phyloP scores from a whole-genome alignment of 2,113 vertebrate genomes.

The Cnemophilus loriae region DNA sequence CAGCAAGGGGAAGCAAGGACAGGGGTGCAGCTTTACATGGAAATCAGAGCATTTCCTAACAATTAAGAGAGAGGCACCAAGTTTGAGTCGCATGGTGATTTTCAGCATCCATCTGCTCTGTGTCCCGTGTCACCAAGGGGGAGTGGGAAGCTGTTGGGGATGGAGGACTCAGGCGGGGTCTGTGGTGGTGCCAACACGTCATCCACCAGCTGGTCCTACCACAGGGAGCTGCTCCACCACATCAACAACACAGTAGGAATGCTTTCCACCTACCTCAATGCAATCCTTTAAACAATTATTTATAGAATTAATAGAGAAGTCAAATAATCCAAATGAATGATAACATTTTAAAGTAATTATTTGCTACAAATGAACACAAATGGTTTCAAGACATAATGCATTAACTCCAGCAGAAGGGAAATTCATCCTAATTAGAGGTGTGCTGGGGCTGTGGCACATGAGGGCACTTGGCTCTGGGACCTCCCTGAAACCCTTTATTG shows the following conservation, averaged over 20 bases:
- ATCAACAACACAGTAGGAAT: background rate
- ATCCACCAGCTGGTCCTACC: background rate
- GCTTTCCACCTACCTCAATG: background rate
- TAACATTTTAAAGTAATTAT: slow-evolving; percentile 43
- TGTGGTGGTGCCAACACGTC: background rate
- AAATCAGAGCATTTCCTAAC: background rate
- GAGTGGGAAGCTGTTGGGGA: background rate
- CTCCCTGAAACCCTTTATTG: background rate
- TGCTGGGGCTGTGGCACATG: background rate
- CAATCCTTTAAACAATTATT: slow-evolving; percentile 20
- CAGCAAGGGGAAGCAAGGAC: background rate
- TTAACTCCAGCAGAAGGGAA: slow-evolving; percentile 29
- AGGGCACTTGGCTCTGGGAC: background rate
- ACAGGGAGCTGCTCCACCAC: background rate
- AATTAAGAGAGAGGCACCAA: background rate
- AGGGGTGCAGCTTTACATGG: background rate
- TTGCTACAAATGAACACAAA: slow-evolving; percentile 62
- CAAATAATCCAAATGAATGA: slow-evolving; percentile 49
- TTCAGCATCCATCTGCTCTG: fast-evolving
- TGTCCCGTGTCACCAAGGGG: background rate
- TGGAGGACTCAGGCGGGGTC: background rate
- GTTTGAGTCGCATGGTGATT: background rate
- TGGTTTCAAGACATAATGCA: slow-evolving; percentile 20
- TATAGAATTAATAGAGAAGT: slow-evolving; percentile 55
- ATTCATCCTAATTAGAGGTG: slow-evolving; percentile 52